These are phyloP conservation scores for Phalacrocorax pelagicus DNA, from an alignment of 2,113 vertebrate species.

Conservation along the genomic window DNA sequence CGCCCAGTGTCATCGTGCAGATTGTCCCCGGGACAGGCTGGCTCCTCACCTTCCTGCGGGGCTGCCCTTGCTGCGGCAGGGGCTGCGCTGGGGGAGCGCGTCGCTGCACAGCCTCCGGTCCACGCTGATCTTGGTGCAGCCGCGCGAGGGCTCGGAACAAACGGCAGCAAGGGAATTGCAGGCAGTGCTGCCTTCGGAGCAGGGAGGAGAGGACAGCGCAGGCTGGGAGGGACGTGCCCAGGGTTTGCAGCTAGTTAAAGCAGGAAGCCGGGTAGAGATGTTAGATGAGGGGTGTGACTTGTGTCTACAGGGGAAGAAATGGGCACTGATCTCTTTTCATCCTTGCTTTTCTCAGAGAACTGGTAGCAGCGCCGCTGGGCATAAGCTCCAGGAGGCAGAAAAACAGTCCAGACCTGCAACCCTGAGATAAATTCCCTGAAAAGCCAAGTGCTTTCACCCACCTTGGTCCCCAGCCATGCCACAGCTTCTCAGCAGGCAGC, in stretches of 20 bases:
- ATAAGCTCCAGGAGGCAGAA: not conserved
- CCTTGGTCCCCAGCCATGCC: not conserved
- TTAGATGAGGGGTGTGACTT: not conserved
- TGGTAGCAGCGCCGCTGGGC: not conserved
- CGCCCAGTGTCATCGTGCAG: accelerated
- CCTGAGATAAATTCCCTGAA: not conserved
- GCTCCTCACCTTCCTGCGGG: not conserved
- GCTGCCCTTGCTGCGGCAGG: not conserved
- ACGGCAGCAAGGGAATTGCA: not conserved
- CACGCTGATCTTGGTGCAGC: not conserved
- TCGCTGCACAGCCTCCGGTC: not conserved
- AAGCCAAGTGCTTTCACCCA: not conserved
- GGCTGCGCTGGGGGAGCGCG: not conserved
- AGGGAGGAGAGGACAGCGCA: not conserved
- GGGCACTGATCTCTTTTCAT: not conserved
- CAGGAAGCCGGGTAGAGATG: not conserved
- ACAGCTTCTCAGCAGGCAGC: not conserved
- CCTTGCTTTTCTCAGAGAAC: not conserved
- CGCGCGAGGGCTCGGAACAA: not conserved
- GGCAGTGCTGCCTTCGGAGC: not conserved
- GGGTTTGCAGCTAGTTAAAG: not conserved
- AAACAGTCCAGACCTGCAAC: not conserved
- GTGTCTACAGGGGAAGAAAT: not conserved
- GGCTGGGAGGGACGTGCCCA: not conserved
- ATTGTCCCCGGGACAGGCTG: not conserved